These are phyloP conservation scores for Anagyrus pseudococci DNA, from an alignment of 2,888 invertebrate species.

Conservation along the genomic window DNA sequence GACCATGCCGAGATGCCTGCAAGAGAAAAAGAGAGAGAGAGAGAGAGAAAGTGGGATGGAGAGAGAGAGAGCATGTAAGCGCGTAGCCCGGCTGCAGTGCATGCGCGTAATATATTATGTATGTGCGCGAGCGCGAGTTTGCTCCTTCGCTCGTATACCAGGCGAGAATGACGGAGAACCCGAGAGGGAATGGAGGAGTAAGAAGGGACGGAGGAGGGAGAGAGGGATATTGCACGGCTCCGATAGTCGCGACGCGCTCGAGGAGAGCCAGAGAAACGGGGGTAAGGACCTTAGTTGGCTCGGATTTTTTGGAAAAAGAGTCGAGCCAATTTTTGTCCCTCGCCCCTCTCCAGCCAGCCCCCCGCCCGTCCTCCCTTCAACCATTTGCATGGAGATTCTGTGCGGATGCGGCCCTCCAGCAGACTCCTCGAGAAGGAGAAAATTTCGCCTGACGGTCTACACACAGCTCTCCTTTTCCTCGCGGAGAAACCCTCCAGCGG, in stretches of 20 bases:
- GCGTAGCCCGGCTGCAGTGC: slow-evolving; percentile 33
- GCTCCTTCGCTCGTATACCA: slow-evolving; percentile 24
- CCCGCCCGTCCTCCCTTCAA: too few species aligned
- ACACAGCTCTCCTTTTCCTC: too few species aligned
- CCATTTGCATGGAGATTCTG: slow-evolving; percentile 24
- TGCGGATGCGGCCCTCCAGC: background rate
- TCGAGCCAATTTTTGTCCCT: slow-evolving; percentile 32
- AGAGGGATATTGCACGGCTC: slow-evolving; percentile 21
- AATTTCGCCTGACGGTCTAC: too few species aligned
- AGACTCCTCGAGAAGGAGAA: too few species aligned
- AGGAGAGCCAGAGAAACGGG: slow-evolving; percentile 30
- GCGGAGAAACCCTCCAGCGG: too few species aligned
- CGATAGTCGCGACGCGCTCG: slow-evolving; percentile 20
- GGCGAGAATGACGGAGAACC: slow-evolving; percentile 18
- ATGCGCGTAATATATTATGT: slow-evolving; percentile 49
- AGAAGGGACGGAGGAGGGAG: slow-evolving; percentile 9
- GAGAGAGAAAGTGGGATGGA: too few species aligned
- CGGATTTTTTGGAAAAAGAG: slow-evolving; percentile 18
- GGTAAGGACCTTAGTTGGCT: slow-evolving; percentile 30
- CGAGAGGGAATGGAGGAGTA: slow-evolving; percentile 7
- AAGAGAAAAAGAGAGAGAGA: too few species aligned
- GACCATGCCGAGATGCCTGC: too few species aligned
- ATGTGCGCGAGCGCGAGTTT: too few species aligned
- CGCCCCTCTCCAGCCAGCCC: background rate
- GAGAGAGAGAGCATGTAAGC: too few species aligned